phyloP scores from a whole-genome alignment of 2,113 vertebrate genomes.

The Athene cunicularia region DNA sequence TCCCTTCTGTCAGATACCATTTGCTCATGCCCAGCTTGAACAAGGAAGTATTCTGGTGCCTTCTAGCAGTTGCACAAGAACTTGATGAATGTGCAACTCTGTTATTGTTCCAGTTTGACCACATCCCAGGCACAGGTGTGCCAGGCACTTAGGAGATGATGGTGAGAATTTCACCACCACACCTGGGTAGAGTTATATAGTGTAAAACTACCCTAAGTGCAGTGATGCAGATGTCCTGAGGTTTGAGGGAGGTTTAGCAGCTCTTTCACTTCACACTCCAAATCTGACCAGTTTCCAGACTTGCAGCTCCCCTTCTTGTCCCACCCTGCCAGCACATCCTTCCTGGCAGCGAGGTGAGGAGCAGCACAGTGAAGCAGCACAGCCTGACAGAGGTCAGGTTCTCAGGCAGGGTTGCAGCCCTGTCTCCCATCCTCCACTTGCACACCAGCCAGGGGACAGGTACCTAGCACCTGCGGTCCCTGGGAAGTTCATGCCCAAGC shows the following conservation, averaged over 20 bases:
- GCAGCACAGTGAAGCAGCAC: background rate
- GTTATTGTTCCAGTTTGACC: too few relatives aligned
- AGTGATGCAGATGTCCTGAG: background rate
- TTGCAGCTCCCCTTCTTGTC: background rate
- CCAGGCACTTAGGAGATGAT: too few relatives aligned
- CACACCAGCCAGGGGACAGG: background rate
- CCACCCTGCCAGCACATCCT: background rate
- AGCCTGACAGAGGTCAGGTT: background rate
- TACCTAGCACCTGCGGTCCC: background rate
- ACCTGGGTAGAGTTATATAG: background rate
- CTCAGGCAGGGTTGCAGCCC: background rate
- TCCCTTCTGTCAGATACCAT: too few relatives aligned
- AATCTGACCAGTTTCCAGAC: background rate
- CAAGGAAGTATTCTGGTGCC: too few relatives aligned
- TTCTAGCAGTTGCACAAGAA: too few relatives aligned
- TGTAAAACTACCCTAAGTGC: background rate
- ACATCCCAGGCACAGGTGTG: too few relatives aligned
- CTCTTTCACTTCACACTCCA: background rate
- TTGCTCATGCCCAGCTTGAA: too few relatives aligned
- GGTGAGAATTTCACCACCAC: too few relatives aligned
- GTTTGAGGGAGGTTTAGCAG: background rate
- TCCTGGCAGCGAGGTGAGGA: background rate
- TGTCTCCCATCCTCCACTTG: background rate
- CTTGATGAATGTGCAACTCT: too few relatives aligned
- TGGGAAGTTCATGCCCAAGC: background rate